phyloP scores from a whole-genome alignment of 1,140 invertebrate species.

The Brevipalpus yothersi region DNA sequence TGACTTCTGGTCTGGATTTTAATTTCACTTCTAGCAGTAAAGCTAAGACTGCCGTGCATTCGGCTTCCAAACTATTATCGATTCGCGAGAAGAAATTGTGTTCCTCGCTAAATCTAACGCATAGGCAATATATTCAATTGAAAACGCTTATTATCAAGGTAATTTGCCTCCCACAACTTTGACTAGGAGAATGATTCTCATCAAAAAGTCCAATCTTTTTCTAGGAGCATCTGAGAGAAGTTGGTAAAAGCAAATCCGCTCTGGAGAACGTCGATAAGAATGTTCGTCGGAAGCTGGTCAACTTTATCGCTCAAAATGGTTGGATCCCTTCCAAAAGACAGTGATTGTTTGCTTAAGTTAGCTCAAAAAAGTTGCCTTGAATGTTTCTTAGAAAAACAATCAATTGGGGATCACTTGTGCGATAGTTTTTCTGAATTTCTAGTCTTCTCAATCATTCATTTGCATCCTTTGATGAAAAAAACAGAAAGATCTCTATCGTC shows the following conservation, averaged over 20 bases:
- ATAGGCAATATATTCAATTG: constrained; percentile 28
- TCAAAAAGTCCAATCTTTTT: not conserved
- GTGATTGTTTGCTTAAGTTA: no score
- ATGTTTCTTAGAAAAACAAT: no score
- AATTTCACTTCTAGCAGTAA: not conserved
- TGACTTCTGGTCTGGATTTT: no score
- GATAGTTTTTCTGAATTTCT: no score
- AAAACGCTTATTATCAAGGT: constrained; percentile 27
- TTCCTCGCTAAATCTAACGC: constrained; percentile 25
- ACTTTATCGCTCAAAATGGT: not conserved
- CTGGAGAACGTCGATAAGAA: not conserved
- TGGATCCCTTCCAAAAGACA: not conserved
- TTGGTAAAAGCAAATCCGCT: not conserved
- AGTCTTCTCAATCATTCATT: no score
- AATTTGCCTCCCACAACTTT: not conserved
- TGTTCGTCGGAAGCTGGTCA: not conserved
- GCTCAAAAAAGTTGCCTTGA: no score
- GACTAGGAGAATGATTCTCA: not conserved
- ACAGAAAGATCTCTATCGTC: no score
- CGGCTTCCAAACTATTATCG: not conserved
- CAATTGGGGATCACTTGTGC: no score
- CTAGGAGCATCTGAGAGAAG: not conserved
- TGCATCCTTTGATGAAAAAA: no score
- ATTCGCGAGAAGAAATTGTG: constrained; percentile 21
- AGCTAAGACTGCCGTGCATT: not conserved